Base-by-base conservation (phyloP, 2,888 invertebrate genomes). In the Thumatha senex region DNA sequence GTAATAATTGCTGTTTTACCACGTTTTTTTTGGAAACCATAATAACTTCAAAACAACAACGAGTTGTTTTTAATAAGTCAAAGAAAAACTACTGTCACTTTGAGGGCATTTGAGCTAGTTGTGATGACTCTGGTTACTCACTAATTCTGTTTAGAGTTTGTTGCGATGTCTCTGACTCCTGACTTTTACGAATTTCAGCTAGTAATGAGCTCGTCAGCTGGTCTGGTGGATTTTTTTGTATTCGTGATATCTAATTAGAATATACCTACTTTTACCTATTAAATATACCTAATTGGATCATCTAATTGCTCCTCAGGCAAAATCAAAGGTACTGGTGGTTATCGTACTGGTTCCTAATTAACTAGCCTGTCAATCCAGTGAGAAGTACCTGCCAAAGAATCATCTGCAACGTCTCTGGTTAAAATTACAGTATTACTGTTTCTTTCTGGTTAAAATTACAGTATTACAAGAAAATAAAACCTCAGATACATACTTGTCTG, bases 1-100 rank as follows among this genome's bases (percentile, higher is more conserved):
- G 57, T 60, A 24, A 58, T 53, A 51, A 61, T 55, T 48, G 59
- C 56, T n/a, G 58, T 50, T 53, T 58, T 58, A 41, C 59, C 51
- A 38, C 59, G 56, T 40, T 59, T 56, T 51, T 40, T 51, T 43
- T 45, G 34, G 30, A 41, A 34, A 40, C 54, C 53, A 46, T 48
- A 48, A 36, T 47, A 38, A 54, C 51, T 58, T 30, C 44, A 48
- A 31, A 14, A 14, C 3, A 12, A 1, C 12, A 10, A 52, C 14
- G 34, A 24, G 31, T 46, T 47, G 40, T 34, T 30, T 30, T 30
- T 40, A 34, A 34, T 30, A 40, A 30, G 7, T 36, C 57, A 59
- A 54, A 54, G 50, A 46, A 58, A 59, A 58, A 50, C 36, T 36
- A 36, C 36, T 58, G 51, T 58, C 56, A 56, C 47, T 52, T 56